Base-by-base conservation (phyloP, 2,113 vertebrate species). In the Capreolus pygargus region DNA sequence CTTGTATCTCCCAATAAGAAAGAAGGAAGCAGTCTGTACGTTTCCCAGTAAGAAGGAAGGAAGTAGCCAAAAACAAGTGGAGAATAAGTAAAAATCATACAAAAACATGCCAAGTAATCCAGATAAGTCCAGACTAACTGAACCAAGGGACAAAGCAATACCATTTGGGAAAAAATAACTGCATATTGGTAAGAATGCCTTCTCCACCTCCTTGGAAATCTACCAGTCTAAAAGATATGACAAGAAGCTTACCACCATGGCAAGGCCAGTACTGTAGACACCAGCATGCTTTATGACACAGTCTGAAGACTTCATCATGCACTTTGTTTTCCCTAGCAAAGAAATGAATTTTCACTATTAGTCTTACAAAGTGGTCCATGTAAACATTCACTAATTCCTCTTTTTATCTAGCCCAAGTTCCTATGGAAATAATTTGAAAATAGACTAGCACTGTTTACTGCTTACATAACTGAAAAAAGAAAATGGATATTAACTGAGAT, bases 301-400 rank as follows among this genome's bases (percentile, higher is more conserved):
- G 92, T 99, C 99, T n/a, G 99, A 99, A 60, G 99, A 99, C 97
- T 99, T 99, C 99, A 99, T 99, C 99, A 99, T 99, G 96, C 99
- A 99, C 97, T 99, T 99, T 2, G 99, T 99, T 99, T 99, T 99
- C 45, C 99, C 99, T 99, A 95, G 97, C 67, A 97, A 98, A 79
- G 94, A 79, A 95, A 92, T 58, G 96, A 82, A 94, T 89, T 27
- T 50, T 74, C 33, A 92, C 8, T 23, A 36, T 87, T 76, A 96
- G 57, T 57, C 12, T 79, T 83, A 27, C 36, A 83, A 54, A 83
- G 11, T 14, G 79, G 23, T 78, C 81, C 28, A 28, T 30, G 6
- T 23, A 95, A 94, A 36, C 60, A 28, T 19, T 58, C 36, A 70
- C 39, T 52, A 57, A 83, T 50, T 91, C 58, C 16, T 36, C 50